Conservation (phyloP, 2,888 invertebrate species). For the Trypoxylon attenuatum region DNA sequence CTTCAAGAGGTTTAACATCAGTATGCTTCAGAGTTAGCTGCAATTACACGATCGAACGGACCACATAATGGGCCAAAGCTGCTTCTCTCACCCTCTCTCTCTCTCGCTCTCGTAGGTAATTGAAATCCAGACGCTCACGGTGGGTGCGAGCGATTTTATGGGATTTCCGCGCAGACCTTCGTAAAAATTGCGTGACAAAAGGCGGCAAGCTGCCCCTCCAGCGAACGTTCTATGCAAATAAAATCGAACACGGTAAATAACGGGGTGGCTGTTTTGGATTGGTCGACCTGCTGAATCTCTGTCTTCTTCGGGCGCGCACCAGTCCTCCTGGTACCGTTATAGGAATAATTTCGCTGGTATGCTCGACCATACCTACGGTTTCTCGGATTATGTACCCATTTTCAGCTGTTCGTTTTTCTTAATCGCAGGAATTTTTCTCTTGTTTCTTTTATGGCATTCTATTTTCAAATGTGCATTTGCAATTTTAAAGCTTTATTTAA, state of each 20-base stretch:
- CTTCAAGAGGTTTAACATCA: slow-evolving; percentile 6
- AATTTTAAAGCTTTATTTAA: too few relatives aligned
- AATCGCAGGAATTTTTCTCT: not conserved
- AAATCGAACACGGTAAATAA: slow-evolving; percentile 50
- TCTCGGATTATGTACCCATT: slow-evolving; percentile 42
- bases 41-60: slow-evolving; percentile 63
- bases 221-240: slow-evolving; percentile 53
- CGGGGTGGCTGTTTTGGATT: slow-evolving; percentile 36
- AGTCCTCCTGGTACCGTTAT: slow-evolving; percentile 39
- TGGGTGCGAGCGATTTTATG: slow-evolving; percentile 50
- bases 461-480: too few relatives aligned
- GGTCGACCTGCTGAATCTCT: slow-evolving; percentile 39
- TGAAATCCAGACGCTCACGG: slow-evolving; percentile 60
- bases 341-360: slow-evolving; percentile 38
- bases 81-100: slow-evolving; percentile 1
- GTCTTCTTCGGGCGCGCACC: slow-evolving; percentile 24
- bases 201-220: not conserved
- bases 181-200: slow-evolving; percentile 51
- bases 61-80: slow-evolving; percentile 57
- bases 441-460: not conserved
- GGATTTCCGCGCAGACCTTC: slow-evolving; percentile 43
- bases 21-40: slow-evolving; percentile 55
- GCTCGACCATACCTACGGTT: slow-evolving; percentile 37
- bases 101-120: slow-evolving; percentile 55
- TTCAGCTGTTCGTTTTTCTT: slow-evolving; percentile 24